These are phyloP conservation scores for Aplocera efformata DNA, from an alignment of 2,888 invertebrate species.

Conservation along the genomic window DNA sequence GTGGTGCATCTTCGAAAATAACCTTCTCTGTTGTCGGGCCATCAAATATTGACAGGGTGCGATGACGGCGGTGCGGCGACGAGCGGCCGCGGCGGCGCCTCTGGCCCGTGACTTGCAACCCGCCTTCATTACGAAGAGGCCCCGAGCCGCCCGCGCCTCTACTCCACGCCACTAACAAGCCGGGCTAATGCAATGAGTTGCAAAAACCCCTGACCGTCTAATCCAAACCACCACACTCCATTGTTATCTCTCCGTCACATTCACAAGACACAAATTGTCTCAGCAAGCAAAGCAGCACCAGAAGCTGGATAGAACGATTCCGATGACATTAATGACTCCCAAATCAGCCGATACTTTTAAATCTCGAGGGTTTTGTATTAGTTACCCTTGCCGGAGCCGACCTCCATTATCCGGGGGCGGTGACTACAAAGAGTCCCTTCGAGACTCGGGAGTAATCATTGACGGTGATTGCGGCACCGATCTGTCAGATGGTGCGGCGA, in stretches of 20 bases:
- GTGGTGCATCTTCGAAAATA: conserved; percentile 71
- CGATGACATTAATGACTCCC: conserved; percentile 75
- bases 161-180: conserved; percentile 68
- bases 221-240: conserved; percentile 32
- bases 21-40: conserved; percentile 70
- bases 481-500: conserved; percentile 41
- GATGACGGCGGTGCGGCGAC: conserved; percentile 66
- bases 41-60: conserved; percentile 70
- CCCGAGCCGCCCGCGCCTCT: conserved; percentile 44
- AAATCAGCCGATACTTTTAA: conserved; percentile 59
- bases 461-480: conserved; percentile 54
- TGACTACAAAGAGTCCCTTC: conserved; percentile 59
- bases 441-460: conserved; percentile 57
- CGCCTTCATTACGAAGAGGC: conserved; percentile 65
- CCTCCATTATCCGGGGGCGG: conserved; percentile 60
- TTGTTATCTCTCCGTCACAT: conserved; percentile 35
- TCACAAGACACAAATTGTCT: conserved; percentile 37
- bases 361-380: conserved; percentile 56
- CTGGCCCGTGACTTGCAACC: conserved; percentile 71
- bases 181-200: conserved; percentile 78
- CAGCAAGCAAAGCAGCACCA: conserved; percentile 36
- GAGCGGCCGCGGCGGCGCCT: conserved; percentile 64
- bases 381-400: conserved; percentile 47
- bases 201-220: conserved; percentile 54
- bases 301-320: conserved; percentile 64